Conservation (phyloP, 2,797 vertebrate species). For the Silurus lanzhouensis region DNA sequence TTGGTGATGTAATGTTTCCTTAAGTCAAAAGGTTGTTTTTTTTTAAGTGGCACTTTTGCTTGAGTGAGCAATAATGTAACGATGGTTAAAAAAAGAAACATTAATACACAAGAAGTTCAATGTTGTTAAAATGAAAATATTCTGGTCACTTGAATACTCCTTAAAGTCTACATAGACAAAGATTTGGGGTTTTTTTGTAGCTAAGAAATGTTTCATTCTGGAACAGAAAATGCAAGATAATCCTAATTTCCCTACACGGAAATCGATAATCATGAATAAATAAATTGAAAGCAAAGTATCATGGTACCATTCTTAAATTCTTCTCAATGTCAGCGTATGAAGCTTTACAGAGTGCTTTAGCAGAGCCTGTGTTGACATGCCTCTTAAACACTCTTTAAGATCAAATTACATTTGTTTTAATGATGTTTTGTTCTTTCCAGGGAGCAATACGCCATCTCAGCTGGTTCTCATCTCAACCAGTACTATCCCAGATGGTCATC, state of each 20-base stretch:
- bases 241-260: constrained; percentile 18
- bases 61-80: neutral
- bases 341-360: constrained; percentile 9
- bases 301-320: constrained; percentile 22
- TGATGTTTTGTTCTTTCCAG: neutral
- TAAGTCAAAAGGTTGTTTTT: neutral
- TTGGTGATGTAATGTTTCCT: neutral
- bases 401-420: constrained; percentile 19
- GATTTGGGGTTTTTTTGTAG: neutral
- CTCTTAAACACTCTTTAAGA: constrained; percentile 28
- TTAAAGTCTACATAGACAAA: neutral
- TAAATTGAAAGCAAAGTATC: constrained; percentile 25
- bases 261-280: constrained; percentile 10
- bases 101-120: neutral
- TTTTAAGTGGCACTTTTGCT: neutral
- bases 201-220: neutral
- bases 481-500: constrained; percentile 24
- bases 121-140: neutral
- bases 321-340: neutral
- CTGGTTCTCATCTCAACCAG: constrained; percentile 34
- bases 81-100: neutral
- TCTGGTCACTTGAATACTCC: neutral
- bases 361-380: constrained; percentile 8
- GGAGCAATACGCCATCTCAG: neutral
- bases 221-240: constrained; percentile 15